A percentile compares a stretch with the other conserved stretches of the same genome.
phyloP scores from a whole-genome alignment of 2,888 invertebrate genomes.

The Notodonta dromedarius region DNA sequence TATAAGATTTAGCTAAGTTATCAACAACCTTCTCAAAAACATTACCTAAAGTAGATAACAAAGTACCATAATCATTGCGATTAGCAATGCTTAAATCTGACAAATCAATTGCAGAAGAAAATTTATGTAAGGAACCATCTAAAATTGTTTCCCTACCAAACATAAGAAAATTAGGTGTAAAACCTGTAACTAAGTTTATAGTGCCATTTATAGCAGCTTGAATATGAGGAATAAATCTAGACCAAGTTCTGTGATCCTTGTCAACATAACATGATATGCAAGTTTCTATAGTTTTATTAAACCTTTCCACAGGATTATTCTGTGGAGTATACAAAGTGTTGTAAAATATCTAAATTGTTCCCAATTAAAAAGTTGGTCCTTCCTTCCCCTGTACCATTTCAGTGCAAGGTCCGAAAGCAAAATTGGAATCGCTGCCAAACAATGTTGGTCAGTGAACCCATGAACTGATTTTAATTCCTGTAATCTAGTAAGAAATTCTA shows the following conservation, averaged over 20 bases:
- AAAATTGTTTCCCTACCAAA: conserved; percentile 11
- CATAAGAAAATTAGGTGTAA: conserved; percentile 13
- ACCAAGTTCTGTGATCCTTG: conserved; percentile 9
- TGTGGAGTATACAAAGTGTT: not conserved
- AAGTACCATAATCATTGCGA: not conserved
- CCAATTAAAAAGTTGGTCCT: not conserved
- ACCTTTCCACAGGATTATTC: conserved; percentile 7
- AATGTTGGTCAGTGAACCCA: not conserved
- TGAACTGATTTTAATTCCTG: not conserved
- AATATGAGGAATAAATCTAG: conserved; percentile 8
- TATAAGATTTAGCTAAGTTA: conserved; percentile 8
- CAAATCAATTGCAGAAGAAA: not conserved
- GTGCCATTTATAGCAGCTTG: conserved; percentile 11
- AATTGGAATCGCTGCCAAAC: not conserved
- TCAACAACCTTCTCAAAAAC: conserved; percentile 8
- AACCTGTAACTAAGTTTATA: conserved; percentile 8
- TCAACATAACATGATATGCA: conserved; percentile 11
- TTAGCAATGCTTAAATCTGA: conserved; percentile 1
- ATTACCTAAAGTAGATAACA: not conserved
- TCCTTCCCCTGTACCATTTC: not conserved
- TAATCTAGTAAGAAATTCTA: not conserved
- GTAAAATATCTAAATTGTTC: conserved; percentile 5
- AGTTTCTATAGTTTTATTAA: conserved; percentile 8
- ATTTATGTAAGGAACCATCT: conserved; percentile 8
- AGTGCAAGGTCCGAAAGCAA: not conserved